A percentile compares a stretch with the other conserved stretches of the same genome.
phyloP scores from a whole-genome alignment of 2,113 vertebrate species.

The Catharus minimus region DNA sequence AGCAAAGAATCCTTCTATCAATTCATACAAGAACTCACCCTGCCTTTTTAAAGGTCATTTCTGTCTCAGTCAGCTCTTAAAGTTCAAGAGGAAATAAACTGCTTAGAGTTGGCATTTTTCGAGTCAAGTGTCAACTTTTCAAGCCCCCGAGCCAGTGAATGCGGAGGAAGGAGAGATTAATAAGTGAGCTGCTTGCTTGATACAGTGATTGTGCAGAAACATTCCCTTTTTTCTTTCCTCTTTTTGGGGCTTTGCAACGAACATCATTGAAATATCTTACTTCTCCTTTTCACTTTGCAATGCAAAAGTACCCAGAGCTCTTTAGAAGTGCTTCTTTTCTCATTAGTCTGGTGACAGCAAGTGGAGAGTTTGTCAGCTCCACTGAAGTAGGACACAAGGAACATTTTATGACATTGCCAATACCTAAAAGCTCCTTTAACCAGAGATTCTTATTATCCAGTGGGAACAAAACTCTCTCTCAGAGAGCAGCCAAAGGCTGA shows the following conservation, averaged over 20 bases:
- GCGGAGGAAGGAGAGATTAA: conserved; percentile 52
- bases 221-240: conserved; percentile 7
- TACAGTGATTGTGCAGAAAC: conserved; percentile 41
- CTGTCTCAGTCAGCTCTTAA: conserved; percentile 75
- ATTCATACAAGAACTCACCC: conserved; percentile 64
- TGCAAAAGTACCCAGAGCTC: not conserved
- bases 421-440: conserved; percentile 25
- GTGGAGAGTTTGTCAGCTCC: not conserved
- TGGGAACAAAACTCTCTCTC: not conserved
- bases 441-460: conserved; percentile 15
- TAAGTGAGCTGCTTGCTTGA: conserved; percentile 56
- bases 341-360: conserved; percentile 28
- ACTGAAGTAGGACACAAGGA: not conserved
- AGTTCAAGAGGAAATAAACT: conserved; percentile 80
- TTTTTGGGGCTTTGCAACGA: not conserved
- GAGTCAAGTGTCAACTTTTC: conserved; percentile 74
- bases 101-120: conserved; percentile 78
- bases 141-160: conserved; percentile 39
- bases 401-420: conserved; percentile 27
- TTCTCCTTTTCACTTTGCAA: conserved; percentile 45
- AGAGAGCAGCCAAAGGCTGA: not conserved
- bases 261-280: conserved; percentile 28
- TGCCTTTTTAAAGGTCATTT: conserved; percentile 76
- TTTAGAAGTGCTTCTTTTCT: conserved; percentile 44
- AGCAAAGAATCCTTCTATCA: conserved; percentile 50